Percentiles rank a stretch among this genome's conserved stretches.
Evolutionary conservation across 2,113 vertebrate species (phyloP).

Genomic region (Vulpes ferrilata): DNA sequence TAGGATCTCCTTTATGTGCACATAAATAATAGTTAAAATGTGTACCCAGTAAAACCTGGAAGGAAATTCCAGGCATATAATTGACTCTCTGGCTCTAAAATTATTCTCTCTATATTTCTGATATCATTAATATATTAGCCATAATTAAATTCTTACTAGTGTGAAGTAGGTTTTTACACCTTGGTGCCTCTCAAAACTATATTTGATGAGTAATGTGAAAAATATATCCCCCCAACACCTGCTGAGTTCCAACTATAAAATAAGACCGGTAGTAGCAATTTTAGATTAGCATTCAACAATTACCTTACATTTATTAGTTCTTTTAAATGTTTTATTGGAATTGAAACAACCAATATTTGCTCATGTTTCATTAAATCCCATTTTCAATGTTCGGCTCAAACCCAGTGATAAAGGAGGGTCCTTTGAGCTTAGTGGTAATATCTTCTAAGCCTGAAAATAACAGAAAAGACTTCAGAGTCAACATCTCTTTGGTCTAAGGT

Average conservation of each 20-base stretch:
- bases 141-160: conserved; percentile 62
- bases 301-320: conserved; percentile 81
- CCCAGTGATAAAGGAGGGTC: conserved; percentile 78
- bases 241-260: conserved; percentile 74
- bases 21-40: conserved; percentile 24
- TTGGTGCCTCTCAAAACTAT: conserved; percentile 62
- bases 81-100: conserved; percentile 38
- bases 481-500: conserved; percentile 84
- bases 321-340: conserved; percentile 81
- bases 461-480: conserved; percentile 86
- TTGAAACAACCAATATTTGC: conserved; percentile 84
- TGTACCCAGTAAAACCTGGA: conserved; percentile 3
- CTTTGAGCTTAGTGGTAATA: conserved; percentile 86
- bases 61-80: conserved; percentile 57
- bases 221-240: conserved; percentile 63
- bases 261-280: conserved; percentile 76
- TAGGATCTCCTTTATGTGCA: not conserved
- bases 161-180: conserved; percentile 61
- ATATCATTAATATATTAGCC: conserved; percentile 65
- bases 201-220: conserved; percentile 75
- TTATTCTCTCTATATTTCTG: conserved; percentile 52
- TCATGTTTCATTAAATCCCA: conserved; percentile 86
- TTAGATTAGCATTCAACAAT: conserved; percentile 84
- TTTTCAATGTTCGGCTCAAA: conserved; percentile 85
- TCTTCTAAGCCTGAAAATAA: conserved; percentile 87